A percentile compares a stretch with the other conserved stretches of the same genome.
These are phyloP conservation scores for Cossypha polioptera DNA, from an alignment of 2,797 vertebrate species.

Conservation along the genomic window DNA sequence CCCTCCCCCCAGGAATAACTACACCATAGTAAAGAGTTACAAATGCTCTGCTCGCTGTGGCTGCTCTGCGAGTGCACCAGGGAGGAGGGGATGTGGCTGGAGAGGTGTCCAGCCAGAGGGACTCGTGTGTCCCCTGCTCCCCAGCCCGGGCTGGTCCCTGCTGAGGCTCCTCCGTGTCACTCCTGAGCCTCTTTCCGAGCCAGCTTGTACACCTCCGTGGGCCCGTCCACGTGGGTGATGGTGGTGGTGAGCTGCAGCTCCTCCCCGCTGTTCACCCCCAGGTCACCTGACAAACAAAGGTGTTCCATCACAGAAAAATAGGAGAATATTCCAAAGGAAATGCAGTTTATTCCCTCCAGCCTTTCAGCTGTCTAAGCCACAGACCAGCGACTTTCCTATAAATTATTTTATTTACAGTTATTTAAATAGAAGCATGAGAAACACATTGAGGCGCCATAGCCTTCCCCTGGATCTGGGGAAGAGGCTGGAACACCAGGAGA, in stretches of 20 bases:
- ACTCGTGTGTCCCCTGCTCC: background rate
- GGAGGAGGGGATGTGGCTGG: background rate
- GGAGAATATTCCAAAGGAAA: background rate
- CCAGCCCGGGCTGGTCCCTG: background rate
- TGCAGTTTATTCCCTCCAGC: accelerated
- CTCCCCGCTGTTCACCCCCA: conserved; percentile 85
- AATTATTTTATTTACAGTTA: background rate
- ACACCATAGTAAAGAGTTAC: conserved; percentile 54
- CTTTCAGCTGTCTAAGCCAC: background rate
- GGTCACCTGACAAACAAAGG: conserved; percentile 78
- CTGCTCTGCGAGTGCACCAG: background rate
- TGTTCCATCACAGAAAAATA: background rate
- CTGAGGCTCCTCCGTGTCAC: conserved; percentile 59
- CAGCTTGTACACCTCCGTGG: conserved; percentile 93
- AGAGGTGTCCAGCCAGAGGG: background rate
- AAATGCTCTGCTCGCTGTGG: background rate
- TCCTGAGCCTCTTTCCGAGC: conserved; percentile 92
- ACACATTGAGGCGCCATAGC: background rate
- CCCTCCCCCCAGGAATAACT: conserved; percentile 48
- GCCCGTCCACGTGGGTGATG: conserved; percentile 91
- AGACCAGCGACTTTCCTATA: no score
- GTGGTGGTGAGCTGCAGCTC: conserved; percentile 95
- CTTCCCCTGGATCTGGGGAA: accelerated
- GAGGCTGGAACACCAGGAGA: background rate
- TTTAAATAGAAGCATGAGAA: background rate